Conservation (phyloP, 2,888 invertebrate species). For the Orgyia antiqua region DNA sequence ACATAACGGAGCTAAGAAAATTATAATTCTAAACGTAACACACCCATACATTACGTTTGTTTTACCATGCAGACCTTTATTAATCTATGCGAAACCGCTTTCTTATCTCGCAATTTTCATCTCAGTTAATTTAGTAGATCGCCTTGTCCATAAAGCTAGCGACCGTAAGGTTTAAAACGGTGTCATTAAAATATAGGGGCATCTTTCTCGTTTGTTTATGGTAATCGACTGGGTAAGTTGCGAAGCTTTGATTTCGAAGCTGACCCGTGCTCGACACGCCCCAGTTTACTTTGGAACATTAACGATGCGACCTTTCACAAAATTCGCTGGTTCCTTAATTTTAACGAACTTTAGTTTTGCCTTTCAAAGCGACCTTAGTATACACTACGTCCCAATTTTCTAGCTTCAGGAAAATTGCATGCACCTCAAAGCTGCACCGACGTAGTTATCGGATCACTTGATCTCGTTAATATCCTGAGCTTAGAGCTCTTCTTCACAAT, state of each 20-base stretch:
- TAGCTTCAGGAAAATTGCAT: constrained; percentile 30
- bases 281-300: constrained; percentile 58
- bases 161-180: constrained; percentile 51
- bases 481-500: constrained; percentile 22
- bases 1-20: too few relatives aligned
- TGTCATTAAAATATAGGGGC: constrained; percentile 65
- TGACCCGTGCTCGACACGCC: constrained; percentile 45
- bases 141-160: constrained; percentile 26
- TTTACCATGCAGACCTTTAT: too few relatives aligned
- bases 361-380: constrained; percentile 39
- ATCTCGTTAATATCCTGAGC: constrained; percentile 34
- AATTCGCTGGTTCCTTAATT: constrained; percentile 51
- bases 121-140: too few relatives aligned
- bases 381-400: constrained; percentile 31
- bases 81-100: too few relatives aligned
- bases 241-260: constrained; percentile 61
- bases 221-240: constrained; percentile 71
- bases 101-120: too few relatives aligned
- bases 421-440: constrained; percentile 32
- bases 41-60: too few relatives aligned
- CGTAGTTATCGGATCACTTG: constrained; percentile 35
- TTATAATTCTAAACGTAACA: too few relatives aligned
- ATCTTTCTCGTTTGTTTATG: constrained; percentile 73
- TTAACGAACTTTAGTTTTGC: constrained; percentile 45
- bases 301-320: constrained; percentile 52